Evolutionary conservation across 2,888 invertebrate species (phyloP).

Genomic region (Fragum whitleyi): DNA sequence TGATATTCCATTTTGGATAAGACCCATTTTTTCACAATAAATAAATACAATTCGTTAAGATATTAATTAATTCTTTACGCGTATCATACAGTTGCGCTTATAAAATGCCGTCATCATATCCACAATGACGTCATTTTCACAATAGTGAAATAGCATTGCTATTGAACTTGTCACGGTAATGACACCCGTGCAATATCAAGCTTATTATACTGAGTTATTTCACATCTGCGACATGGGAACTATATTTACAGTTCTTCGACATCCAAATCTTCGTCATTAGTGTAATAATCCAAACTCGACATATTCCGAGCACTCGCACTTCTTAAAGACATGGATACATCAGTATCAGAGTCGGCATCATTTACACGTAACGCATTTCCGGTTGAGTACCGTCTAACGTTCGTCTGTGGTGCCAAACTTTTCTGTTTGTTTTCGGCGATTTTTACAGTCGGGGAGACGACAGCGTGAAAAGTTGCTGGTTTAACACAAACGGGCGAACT

Average conservation of each 20-base stretch:
- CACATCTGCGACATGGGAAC: too few species aligned
- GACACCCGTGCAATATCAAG: too few species aligned
- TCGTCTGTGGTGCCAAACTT: neutral
- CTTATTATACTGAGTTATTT: too few species aligned
- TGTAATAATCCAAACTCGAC: neutral
- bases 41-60: too few species aligned
- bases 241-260: conserved; percentile 2
- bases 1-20: too few species aligned
- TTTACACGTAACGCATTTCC: neutral
- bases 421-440: neutral
- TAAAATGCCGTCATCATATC: too few species aligned
- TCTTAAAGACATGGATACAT: neutral
- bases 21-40: too few species aligned
- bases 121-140: neutral
- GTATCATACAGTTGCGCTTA: too few species aligned
- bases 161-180: too few species aligned
- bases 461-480: neutral
- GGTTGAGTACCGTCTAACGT: conserved; percentile 11
- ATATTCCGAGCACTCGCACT: conserved; percentile 11
- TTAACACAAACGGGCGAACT: neutral
- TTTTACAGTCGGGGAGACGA: neutral
- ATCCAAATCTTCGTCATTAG: neutral
- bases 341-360: neutral
- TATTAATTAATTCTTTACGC: too few species aligned
- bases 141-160: too few species aligned